Evolutionary conservation across 2,797 vertebrate species (phyloP), one percentile per base, ranked within the genome.

Genomic region (Serranus cabrilla): DNA sequence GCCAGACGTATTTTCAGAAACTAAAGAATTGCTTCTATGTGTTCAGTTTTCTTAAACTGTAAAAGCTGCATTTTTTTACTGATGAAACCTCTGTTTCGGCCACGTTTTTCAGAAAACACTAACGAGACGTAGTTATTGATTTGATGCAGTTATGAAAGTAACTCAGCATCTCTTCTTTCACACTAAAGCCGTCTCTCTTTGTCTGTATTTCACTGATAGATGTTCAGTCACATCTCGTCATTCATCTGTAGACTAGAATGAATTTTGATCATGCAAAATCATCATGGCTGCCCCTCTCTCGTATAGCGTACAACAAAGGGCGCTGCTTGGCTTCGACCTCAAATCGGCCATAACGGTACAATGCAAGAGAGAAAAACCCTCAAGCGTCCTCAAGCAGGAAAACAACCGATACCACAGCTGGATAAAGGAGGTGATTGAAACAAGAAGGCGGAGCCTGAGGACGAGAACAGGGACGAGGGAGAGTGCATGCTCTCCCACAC

Each of bases 91-190:
- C 51, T 54, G n/a, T 27, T 34, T 12, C 31, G 47, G 11, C 17
- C 9, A 7, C 1, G 2, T 50, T 60, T 72, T 31, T 59, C 39
- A 58, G 47, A 63, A 9, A 39, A 46, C 20, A 21, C 46, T 54
- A 37, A 49, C 1, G 10, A 23, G 42, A 45, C 10, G 49, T 58
- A 50, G 10, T 46, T 65, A 56, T 65, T 61, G 42, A 40, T 74
- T 65, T 23, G 20, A 55, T 14, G 25, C 13, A 23, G 4, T 31
- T 55, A 39, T 11, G 14, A 56, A 43, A 16, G 14, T 20, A 56
- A 78, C 51, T 58, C 31, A 46, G 31, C 37, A 50, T 49, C 14
- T 37, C 52, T 51, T 23, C n/a, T 12, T 45, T 45, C 54, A 14
- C 5, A 21, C 10, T 16, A 7, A 31, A 59, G 46, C 27, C 13